Base-by-base conservation (phyloP, 2,113 vertebrate genomes). In the Bungarus multicinctus region DNA sequence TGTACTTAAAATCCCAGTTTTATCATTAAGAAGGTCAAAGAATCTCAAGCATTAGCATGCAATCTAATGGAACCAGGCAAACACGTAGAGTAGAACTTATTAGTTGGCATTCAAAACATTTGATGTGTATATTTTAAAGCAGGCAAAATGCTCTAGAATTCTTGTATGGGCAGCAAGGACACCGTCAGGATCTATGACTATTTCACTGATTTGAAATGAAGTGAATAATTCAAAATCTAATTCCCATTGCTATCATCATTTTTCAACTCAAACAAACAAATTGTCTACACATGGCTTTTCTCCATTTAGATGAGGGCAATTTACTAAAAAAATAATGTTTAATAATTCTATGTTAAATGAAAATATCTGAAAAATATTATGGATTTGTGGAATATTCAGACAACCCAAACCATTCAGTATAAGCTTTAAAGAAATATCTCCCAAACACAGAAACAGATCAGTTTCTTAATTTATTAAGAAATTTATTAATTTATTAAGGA, bases 11-110 rank as follows among this genome's bases (percentile, higher is more conserved):
- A 47, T 34, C 64, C 20, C 39, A 8, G 23, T 52, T 22, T 87
- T 87, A 87, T 91, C 43, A 60, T 90, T 87, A 90, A 93, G 55
- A 23, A 87, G 55, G 74, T 39, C 69, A 93, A 90, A 90, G 81
- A 93, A 93, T 90, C 89, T 89, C n/a, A 64, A 85, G 55, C 34
- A 90, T 90, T 43, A 64, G 64, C 69, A 85, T 5, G 5, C n/a
- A 23, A 50, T 58, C 69, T 25, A 10, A 64, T 8, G 52, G 74
- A 60, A 64, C 47, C n/a, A 54, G 54, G 81, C 85, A 87, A 47
- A 43, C 88, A 92, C n/a, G 60, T 14, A 55, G 14, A 53, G 30
- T 9, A 53, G 43, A 87, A 91, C 57, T 22, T 58, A 52, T 58
- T 20, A 86, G 22, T 16, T 34, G 50, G n/a, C 39, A 88, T 69